phyloP scores from a whole-genome alignment of 2,888 invertebrate genomes.

The Spodoptera exigua region DNA sequence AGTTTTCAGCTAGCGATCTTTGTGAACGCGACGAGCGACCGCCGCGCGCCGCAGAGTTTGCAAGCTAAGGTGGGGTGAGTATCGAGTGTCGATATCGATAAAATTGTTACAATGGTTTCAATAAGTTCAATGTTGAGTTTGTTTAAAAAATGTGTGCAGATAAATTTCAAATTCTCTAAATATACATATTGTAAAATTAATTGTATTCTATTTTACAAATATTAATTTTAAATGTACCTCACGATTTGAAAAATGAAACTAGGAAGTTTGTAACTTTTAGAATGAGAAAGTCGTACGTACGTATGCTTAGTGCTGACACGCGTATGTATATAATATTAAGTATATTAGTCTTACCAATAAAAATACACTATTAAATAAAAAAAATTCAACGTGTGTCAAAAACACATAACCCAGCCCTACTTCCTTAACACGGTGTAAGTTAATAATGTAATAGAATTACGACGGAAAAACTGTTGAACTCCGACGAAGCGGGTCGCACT shows the following conservation, averaged over 20 bases:
- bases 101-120: background rate
- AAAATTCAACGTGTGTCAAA: conserved; percentile 34
- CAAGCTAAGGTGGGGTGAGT: conserved; percentile 42
- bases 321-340: too few species aligned
- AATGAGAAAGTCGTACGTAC: too few species aligned
- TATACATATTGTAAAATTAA: background rate
- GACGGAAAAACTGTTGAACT: conserved; percentile 89
- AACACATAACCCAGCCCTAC: conserved; percentile 61
- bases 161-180: too few species aligned
- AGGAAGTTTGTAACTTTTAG: too few species aligned
- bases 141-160: too few species aligned
- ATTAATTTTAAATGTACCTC: too few species aligned
- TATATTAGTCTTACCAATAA: too few species aligned
- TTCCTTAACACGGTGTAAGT: conserved; percentile 86
- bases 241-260: too few species aligned
- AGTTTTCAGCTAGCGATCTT: conserved; percentile 88
- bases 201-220: too few species aligned
- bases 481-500: conserved; percentile 80
- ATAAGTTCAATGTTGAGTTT: too few species aligned
- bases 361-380: conserved; percentile 8
- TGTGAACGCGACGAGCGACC: conserved; percentile 68
- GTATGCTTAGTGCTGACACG: too few species aligned
- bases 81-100: conserved; percentile 39
- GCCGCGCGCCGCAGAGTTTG: conserved; percentile 64
- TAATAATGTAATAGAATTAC: conserved; percentile 90